These are phyloP conservation scores for Forbesichthys agassizii DNA, from an alignment of 2,113 vertebrate genomes.

Conservation along the genomic window DNA sequence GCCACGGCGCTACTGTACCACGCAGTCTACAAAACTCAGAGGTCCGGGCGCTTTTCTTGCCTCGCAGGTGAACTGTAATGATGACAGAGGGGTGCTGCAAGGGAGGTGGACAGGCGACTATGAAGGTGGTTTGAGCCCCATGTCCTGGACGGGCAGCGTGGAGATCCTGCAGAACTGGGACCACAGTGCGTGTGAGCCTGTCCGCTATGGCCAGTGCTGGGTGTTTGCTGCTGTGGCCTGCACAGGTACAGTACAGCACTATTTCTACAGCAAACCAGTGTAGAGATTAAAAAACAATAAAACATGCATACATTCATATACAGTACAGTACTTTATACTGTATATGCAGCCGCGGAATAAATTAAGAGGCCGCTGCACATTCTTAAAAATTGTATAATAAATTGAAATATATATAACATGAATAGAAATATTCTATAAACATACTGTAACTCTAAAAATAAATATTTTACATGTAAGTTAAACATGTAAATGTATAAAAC, in stretches of 20 bases:
- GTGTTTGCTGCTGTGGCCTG: constrained; percentile 94
- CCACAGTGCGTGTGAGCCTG: constrained; percentile 75
- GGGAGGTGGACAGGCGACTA: constrained; percentile 85
- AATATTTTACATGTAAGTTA: too few relatives aligned
- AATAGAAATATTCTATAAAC: too few relatives aligned
- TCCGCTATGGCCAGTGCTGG: constrained; percentile 96
- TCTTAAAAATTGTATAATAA: neutral
- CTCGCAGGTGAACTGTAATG: constrained; percentile 89
- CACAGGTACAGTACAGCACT: constrained; percentile 76
- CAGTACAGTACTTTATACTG: too few relatives aligned
- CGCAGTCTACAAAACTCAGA: neutral
- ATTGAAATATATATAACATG: too few relatives aligned
- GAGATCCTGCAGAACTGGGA: constrained; percentile 88
- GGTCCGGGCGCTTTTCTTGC: neutral
- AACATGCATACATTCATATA: too few relatives aligned
- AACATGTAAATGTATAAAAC: too few relatives aligned
- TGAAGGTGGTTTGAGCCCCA: constrained; percentile 82
- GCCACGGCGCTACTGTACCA: neutral
- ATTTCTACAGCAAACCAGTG: too few relatives aligned
- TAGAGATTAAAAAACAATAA: too few relatives aligned
- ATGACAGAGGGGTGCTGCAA: constrained; percentile 84
- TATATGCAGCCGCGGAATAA: too few relatives aligned
- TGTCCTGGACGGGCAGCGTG: constrained; percentile 89
- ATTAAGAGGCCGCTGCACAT: neutral
- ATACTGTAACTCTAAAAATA: too few relatives aligned